A percentile compares a stretch with the other conserved stretches of the same genome.
These are phyloP conservation scores for Nineta flava DNA, from an alignment of 2,888 invertebrate genomes.

Conservation along the genomic window DNA sequence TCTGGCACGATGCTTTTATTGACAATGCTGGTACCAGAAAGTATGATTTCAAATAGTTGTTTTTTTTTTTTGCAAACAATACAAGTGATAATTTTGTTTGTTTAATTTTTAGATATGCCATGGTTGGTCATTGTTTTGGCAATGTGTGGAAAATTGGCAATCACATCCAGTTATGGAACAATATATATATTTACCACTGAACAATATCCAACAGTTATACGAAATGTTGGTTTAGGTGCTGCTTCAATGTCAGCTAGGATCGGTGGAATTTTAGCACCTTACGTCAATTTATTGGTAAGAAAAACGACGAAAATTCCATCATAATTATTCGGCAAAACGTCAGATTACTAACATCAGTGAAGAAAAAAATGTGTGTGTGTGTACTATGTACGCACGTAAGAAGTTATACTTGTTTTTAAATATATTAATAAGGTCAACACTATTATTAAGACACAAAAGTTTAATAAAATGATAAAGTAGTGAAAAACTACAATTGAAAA, in stretches of 20 bases:
- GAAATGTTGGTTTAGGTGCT: conserved; percentile 45
- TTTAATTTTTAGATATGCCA: conserved; percentile 26
- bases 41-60: conserved; percentile 25
- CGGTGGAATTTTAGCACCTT: conserved; percentile 44
- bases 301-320: too few species aligned
- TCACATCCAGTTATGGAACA: conserved; percentile 57
- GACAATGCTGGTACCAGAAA: conserved; percentile 38
- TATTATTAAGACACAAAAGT: too few species aligned
- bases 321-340: too few species aligned
- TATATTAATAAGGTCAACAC: too few species aligned
- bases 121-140: conserved; percentile 42
- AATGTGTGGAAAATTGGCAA: conserved; percentile 56
- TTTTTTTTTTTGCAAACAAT: conserved; percentile 1
- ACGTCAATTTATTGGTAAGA: conserved; percentile 37
- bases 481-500: too few species aligned
- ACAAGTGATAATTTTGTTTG: conserved; percentile 4
- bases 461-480: too few species aligned
- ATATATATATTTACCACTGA: conserved; percentile 59
- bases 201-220: conserved; percentile 57
- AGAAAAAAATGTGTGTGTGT: too few species aligned
- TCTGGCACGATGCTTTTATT: conserved; percentile 41
- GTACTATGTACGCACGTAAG: too few species aligned
- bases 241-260: conserved; percentile 44
- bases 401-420: too few species aligned
- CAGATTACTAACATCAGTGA: too few species aligned